phyloP scores from a whole-genome alignment of 2,888 invertebrate species.

The Operophtera brumata region DNA sequence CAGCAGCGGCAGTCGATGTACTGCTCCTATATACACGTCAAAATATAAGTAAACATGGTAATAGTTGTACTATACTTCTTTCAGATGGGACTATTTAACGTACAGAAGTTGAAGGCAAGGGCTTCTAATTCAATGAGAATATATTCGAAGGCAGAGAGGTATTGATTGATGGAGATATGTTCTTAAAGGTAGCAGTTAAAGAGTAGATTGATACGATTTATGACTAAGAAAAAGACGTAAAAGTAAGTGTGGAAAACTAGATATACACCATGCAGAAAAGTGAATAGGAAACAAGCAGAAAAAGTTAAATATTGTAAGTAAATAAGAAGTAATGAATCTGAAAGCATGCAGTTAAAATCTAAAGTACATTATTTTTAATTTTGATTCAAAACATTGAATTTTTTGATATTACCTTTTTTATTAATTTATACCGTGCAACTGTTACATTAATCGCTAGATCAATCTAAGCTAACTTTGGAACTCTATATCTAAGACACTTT shows the following conservation, averaged over 20 bases:
- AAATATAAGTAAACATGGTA: conserved; percentile 1
- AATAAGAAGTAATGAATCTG: background rate
- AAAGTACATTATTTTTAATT: background rate
- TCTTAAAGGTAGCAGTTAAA: background rate
- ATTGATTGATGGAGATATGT: background rate
- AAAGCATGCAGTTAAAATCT: conserved; percentile 19
- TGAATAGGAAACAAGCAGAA: conserved; percentile 17
- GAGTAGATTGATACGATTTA: background rate
- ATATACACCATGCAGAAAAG: conserved; percentile 16
- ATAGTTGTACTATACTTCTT: background rate
- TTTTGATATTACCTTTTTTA: background rate
- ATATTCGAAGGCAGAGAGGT: background rate
- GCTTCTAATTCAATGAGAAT: background rate
- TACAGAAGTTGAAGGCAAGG: background rate
- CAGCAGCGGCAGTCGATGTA: conserved; percentile 92
- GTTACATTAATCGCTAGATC: background rate
- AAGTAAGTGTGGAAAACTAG: background rate
- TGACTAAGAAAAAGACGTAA: background rate
- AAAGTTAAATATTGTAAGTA: conserved; percentile 9
- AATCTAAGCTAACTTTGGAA: background rate
- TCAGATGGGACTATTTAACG: background rate
- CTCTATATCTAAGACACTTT: background rate
- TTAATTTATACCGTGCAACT: background rate
- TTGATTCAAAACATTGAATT: background rate
- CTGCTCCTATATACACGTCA: conserved; percentile 83